Evolutionary conservation across 2,113 vertebrate genomes (phyloP).

Genomic region (Lutjanus erythropterus): DNA sequence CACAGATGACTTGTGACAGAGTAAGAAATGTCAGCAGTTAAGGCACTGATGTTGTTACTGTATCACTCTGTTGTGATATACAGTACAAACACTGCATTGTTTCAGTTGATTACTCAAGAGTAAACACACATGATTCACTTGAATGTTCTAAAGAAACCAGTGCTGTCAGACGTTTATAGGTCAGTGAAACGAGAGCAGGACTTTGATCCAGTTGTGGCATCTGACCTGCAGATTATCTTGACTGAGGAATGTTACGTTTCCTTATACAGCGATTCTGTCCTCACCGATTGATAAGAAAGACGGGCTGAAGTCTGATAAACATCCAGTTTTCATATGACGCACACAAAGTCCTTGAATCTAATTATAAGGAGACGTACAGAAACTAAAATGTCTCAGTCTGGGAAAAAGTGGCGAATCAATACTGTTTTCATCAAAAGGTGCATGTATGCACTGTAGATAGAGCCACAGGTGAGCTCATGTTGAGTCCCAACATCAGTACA

Average conservation of each 20-base stretch:
- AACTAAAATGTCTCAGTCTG: neutral
- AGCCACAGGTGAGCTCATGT: too few relatives aligned
- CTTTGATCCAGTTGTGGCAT: conserved; percentile 47
- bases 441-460: too few relatives aligned
- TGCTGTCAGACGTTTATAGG: neutral
- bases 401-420: neutral
- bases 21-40: neutral
- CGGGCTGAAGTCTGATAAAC: conserved; percentile 43
- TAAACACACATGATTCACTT: neutral
- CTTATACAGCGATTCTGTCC: neutral
- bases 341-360: neutral
- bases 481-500: too few relatives aligned
- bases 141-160: neutral
- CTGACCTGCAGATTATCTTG: conserved; percentile 31
- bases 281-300: conserved; percentile 35
- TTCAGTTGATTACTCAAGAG: conserved; percentile 11
- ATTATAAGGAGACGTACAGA: neutral
- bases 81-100: neutral
- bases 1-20: too few relatives aligned
- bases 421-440: neutral
- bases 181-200: conserved; percentile 45
- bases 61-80: neutral
- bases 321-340: conserved; percentile 11
- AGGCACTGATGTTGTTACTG: neutral
- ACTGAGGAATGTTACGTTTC: conserved; percentile 11